Conservation (phyloP, 2,113 vertebrate species). For the Nibea albiflora region DNA sequence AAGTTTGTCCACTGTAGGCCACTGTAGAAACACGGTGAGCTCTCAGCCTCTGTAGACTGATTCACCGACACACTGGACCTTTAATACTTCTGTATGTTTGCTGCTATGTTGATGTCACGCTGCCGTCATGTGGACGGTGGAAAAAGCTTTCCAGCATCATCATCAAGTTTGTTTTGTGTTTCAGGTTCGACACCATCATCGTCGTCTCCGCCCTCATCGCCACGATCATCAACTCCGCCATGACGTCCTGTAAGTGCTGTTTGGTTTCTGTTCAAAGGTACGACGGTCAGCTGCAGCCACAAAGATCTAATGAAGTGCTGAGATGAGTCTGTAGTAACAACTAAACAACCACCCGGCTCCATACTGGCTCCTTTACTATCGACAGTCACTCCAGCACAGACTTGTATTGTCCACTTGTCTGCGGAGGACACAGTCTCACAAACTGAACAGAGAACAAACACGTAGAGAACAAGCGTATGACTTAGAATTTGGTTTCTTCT, state of each 20-base stretch:
- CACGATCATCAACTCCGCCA: constrained; percentile 85
- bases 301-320: not conserved
- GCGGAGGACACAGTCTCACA: not conserved
- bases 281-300: not conserved
- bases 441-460: too few species aligned
- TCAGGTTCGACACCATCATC: constrained; percentile 94
- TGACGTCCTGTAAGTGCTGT: constrained; percentile 86
- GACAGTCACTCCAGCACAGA: not conserved
- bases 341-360: too few species aligned
- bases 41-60: too few species aligned
- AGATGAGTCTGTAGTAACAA: too few species aligned
- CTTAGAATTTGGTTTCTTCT: too few species aligned
- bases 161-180: not conserved
- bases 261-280: not conserved
- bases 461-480: too few species aligned
- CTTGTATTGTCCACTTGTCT: not conserved
- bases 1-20: too few species aligned
- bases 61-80: too few species aligned
- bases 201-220: constrained; percentile 90
- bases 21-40: too few species aligned
- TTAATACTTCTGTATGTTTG: too few species aligned
- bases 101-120: too few species aligned
- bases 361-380: too few species aligned
- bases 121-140: not conserved
- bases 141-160: not conserved